Evolutionary conservation across 2,797 vertebrate genomes (phyloP).

Genomic region (Rallus crepitans): DNA sequence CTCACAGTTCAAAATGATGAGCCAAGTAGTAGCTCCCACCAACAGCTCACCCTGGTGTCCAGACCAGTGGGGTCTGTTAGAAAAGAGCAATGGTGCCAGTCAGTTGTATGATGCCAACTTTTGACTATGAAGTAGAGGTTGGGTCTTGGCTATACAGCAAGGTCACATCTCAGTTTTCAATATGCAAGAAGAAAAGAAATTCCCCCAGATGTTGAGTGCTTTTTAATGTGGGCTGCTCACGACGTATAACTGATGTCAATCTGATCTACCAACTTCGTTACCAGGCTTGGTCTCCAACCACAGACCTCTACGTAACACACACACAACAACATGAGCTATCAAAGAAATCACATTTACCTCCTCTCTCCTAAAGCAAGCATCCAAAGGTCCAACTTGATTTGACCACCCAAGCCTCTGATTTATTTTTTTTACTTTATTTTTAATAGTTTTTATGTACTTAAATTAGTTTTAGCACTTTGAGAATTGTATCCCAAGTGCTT

Average conservation of each 20-base stretch:
- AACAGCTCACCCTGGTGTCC: background rate
- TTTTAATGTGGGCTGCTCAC: rapidly evolving
- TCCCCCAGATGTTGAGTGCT: rapidly evolving
- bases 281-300: background rate
- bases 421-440: background rate
- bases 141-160: background rate
- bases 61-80: background rate
- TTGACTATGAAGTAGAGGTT: background rate
- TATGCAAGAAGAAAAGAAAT: background rate
- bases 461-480: background rate
- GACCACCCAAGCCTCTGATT: background rate
- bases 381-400: background rate
- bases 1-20: background rate
- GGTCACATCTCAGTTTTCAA: background rate
- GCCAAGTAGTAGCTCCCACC: background rate
- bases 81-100: background rate
- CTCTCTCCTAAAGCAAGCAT: background rate
- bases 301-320: background rate
- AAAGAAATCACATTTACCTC: background rate
- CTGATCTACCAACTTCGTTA: background rate
- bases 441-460: background rate
- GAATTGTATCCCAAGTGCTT: background rate
- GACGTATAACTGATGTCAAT: rapidly evolving
- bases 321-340: rapidly evolving
- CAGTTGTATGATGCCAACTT: rapidly evolving